Percentiles rank a stretch among this genome's conserved stretches.
These are phyloP conservation scores for Romanogobio albipinnatus DNA, from an alignment of 2,113 vertebrate genomes.

Conservation along the genomic window DNA sequence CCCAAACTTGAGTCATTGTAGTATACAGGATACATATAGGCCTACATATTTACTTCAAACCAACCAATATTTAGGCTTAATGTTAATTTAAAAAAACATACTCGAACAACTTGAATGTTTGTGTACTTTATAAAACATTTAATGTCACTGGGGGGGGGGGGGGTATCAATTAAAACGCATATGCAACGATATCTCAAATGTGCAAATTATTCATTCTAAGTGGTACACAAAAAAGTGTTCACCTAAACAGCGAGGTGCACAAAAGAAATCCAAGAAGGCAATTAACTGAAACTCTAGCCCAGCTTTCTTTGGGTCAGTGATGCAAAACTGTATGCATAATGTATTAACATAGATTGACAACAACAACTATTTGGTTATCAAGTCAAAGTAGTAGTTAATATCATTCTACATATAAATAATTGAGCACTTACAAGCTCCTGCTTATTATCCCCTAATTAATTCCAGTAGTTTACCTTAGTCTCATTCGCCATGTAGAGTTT, in stretches of 20 bases:
- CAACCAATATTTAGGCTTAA: too few species aligned
- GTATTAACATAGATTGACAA: constrained; percentile 39
- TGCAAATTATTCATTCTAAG: neutral
- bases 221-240: neutral
- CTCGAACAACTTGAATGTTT: too few species aligned
- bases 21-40: too few species aligned
- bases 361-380: constrained; percentile 19
- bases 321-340: constrained; percentile 51
- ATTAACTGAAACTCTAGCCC: constrained; percentile 52
- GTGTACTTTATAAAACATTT: neutral
- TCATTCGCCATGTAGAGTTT: constrained; percentile 78
- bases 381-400: neutral
- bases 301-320: constrained; percentile 41
- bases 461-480: constrained; percentile 72
- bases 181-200: neutral
- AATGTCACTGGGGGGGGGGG: neutral
- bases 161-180: too few species aligned
- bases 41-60: too few species aligned
- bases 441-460: neutral
- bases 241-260: constrained; percentile 12
- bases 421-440: neutral
- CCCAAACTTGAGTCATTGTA: too few species aligned
- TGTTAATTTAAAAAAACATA: too few species aligned
- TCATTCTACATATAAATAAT: constrained; percentile 12
- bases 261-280: neutral